phyloP scores from a whole-genome alignment of 2,113 vertebrate genomes.

The Taxidea taxus region DNA sequence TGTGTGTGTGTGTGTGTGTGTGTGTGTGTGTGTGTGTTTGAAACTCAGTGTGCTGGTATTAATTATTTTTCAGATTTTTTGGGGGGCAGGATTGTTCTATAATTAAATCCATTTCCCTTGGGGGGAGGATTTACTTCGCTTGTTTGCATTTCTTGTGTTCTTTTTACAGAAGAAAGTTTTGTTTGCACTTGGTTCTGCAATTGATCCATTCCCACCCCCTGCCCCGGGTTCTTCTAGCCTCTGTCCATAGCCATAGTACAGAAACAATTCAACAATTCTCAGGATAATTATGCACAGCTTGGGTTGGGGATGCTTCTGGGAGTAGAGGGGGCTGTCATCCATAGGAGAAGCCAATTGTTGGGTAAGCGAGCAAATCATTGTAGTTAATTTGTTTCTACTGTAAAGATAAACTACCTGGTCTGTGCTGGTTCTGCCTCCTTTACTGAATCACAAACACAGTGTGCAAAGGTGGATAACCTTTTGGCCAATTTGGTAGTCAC shows the following conservation, averaged over 20 bases:
- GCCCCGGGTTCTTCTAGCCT: background rate
- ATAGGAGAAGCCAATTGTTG: constrained; percentile 21
- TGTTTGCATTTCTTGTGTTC: constrained; percentile 45
- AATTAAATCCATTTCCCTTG: constrained; percentile 73
- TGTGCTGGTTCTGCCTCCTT: background rate
- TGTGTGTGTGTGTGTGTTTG: background rate
- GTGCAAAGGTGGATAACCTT: background rate
- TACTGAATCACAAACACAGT: background rate
- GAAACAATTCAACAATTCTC: constrained; percentile 35
- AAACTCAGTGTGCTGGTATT: constrained; percentile 58
- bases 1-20: background rate
- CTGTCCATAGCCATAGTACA: background rate
- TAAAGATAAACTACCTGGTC: constrained; percentile 34
- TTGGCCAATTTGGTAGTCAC: background rate
- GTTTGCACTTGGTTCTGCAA: constrained; percentile 25
- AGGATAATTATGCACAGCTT: background rate
- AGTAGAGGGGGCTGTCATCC: background rate
- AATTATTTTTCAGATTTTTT: constrained; percentile 68
- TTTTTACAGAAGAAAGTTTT: constrained; percentile 2
- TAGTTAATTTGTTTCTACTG: background rate
- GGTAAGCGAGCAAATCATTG: background rate
- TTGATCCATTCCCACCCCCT: background rate
- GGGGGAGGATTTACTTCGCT: constrained; percentile 44
- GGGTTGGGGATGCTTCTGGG: background rate
- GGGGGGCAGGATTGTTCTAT: constrained; percentile 64